A percentile compares a stretch with the other conserved stretches of the same genome.
These are phyloP conservation scores for Xylota sylvarum DNA, from an alignment of 2,888 invertebrate genomes.

Conservation along the genomic window DNA sequence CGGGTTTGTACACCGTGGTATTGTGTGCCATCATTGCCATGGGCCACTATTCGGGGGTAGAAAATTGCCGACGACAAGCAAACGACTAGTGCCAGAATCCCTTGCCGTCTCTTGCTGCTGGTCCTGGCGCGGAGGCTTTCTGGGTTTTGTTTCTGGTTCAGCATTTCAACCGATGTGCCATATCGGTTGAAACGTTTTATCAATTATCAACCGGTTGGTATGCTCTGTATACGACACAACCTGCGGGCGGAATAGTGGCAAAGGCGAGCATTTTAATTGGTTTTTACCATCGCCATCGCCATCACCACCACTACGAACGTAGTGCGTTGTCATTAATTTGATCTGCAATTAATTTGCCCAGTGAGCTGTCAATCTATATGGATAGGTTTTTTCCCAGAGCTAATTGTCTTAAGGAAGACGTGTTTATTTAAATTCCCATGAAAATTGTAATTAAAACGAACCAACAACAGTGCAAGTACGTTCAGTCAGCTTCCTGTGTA, in stretches of 20 bases:
- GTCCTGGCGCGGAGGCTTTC: conserved; percentile 6
- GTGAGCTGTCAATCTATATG: conserved; percentile 58
- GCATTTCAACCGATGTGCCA: conserved; percentile 43
- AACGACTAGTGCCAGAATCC: conserved; percentile 15
- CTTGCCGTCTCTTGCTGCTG: conserved; percentile 1
- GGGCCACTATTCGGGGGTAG: conserved; percentile 16
- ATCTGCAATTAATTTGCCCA: conserved; percentile 65
- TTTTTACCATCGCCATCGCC: conserved; percentile 44
- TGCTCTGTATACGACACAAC: not conserved
- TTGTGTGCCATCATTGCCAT: conserved; percentile 15
- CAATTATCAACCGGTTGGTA: conserved; percentile 51
- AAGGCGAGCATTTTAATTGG: conserved; percentile 68
- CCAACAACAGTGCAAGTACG: conserved; percentile 17
- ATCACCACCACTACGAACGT: not conserved
- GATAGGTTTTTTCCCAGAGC: not conserved
- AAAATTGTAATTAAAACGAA: conserved; percentile 41
- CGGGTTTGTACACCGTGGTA: not conserved
- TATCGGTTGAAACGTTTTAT: conserved; percentile 64
- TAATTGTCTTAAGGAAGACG: conserved; percentile 54
- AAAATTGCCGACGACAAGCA: conserved; percentile 43
- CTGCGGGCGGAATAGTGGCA: conserved; percentile 34
- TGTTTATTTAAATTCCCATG: conserved; percentile 26
- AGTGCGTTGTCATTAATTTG: conserved; percentile 53
- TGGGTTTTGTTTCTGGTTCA: conserved; percentile 32
- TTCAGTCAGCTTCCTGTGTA: conserved; percentile 1